A percentile compares a stretch with the other conserved stretches of the same genome.
Evolutionary conservation across 1,140 invertebrate species (phyloP).

Genomic region (Pygmarrhopalites habei): DNA sequence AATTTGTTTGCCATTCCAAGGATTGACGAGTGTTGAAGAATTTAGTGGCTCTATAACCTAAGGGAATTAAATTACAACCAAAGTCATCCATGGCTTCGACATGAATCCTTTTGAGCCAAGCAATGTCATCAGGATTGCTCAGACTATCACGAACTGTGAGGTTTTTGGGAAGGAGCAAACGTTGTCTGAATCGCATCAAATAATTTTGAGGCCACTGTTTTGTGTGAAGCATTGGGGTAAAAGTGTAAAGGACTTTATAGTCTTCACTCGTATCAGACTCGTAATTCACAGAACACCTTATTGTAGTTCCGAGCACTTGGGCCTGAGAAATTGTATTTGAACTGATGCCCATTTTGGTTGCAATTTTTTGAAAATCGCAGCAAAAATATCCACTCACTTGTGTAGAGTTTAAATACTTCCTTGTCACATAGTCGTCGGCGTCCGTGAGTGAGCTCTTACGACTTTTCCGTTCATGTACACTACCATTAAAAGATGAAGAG

Average conservation of each 20-base stretch:
- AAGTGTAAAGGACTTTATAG: constrained; percentile 20
- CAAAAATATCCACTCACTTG: constrained; percentile 44
- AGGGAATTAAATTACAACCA: constrained; percentile 24
- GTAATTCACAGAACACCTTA: constrained; percentile 23
- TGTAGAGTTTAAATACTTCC: constrained; percentile 53
- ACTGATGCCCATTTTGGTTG: neutral
- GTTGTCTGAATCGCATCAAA: constrained; percentile 2
- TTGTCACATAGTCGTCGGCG: constrained; percentile 21
- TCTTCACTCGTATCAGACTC: neutral
- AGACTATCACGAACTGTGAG: too few species aligned
- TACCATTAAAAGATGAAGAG: too few species aligned
- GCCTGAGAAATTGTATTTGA: neutral
- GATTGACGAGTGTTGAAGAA: constrained; percentile 26
- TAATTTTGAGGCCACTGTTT: constrained; percentile 23
- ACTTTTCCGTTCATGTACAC: too few species aligned
- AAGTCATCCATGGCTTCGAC: constrained; percentile 16
- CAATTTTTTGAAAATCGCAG: constrained; percentile 32
- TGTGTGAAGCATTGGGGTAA: constrained; percentile 26
- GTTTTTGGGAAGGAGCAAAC: neutral
- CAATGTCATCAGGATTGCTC: neutral
- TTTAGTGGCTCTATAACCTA: constrained; percentile 25
- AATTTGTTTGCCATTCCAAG: constrained; percentile 30
- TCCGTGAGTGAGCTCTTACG: constrained; percentile 41
- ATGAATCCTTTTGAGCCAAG: constrained; percentile 7
- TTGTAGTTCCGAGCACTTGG: constrained; percentile 28